Conservation (phyloP, 2,113 vertebrate species). For the Channa maculata region DNA sequence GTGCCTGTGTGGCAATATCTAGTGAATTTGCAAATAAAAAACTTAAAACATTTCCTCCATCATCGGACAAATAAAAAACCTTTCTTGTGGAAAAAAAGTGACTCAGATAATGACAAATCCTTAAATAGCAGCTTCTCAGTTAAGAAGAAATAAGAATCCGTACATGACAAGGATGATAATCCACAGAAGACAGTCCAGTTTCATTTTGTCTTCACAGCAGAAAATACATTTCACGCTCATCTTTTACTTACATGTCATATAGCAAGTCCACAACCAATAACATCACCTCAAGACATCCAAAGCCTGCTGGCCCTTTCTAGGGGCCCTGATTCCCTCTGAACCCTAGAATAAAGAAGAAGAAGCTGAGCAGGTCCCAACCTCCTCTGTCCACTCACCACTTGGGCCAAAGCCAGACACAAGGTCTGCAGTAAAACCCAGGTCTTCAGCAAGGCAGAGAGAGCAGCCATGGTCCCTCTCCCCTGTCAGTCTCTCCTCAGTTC, state of each 20-base stretch:
- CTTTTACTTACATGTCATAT: constrained; percentile 12
- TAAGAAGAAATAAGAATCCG: constrained; percentile 27
- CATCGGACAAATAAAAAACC: constrained; percentile 5
- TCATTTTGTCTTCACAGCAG: constrained; percentile 24
- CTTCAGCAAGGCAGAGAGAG: constrained; percentile 68
- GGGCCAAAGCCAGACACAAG: constrained; percentile 88
- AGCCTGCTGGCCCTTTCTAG: background rate
- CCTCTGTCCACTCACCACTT: constrained; percentile 89
- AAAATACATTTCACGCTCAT: constrained; percentile 21
- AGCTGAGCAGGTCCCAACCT: constrained; percentile 24
- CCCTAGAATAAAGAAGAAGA: constrained; percentile 28
- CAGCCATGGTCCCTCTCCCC: constrained; percentile 85
- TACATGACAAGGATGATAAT: constrained; percentile 36
- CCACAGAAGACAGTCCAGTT: constrained; percentile 29
- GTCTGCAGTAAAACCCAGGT: constrained; percentile 87
- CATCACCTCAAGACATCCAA: constrained; percentile 22
- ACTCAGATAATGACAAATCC: constrained; percentile 6
- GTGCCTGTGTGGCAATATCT: constrained; percentile 26
- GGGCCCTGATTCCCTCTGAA: constrained; percentile 14
- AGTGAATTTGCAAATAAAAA: constrained; percentile 10
- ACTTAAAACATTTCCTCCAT: background rate
- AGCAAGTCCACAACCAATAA: constrained; percentile 7
- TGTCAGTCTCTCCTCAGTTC: constrained; percentile 68
- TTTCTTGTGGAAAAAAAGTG: background rate
- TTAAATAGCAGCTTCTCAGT: background rate